phyloP scores from a whole-genome alignment of 2,113 vertebrate genomes.

The Bubo scandiacus region DNA sequence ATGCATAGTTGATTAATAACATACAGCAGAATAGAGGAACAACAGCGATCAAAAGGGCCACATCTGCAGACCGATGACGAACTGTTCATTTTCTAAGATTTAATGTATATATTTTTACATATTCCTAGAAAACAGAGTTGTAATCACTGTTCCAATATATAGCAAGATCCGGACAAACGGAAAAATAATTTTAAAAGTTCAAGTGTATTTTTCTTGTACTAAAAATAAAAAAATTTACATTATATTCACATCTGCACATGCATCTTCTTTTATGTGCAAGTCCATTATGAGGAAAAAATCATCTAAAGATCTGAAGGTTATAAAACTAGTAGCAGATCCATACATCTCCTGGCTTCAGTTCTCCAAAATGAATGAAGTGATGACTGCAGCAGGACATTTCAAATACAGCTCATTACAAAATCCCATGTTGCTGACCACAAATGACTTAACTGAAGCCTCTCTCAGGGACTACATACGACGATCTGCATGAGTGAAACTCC shows the following conservation, averaged over 20 bases:
- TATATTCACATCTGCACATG: background rate
- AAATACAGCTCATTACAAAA: background rate
- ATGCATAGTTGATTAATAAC: background rate
- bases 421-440: background rate
- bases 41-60: background rate
- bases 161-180: background rate
- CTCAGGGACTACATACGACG: accelerated
- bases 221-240: background rate
- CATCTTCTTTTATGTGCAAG: background rate
- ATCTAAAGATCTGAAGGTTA: background rate
- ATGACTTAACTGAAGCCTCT: background rate
- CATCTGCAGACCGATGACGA: background rate
- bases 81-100: background rate
- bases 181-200: background rate
- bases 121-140: background rate
- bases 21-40: background rate
- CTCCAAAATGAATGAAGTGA: background rate
- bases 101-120: background rate
- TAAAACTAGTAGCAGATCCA: background rate
- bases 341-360: background rate
- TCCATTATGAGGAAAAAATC: background rate
- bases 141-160: background rate
- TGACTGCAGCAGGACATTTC: background rate
- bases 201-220: background rate
- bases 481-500: background rate